These are phyloP conservation scores for Phrynosoma blainvillii DNA, from an alignment of 2,113 vertebrate species.

Conservation along the genomic window DNA sequence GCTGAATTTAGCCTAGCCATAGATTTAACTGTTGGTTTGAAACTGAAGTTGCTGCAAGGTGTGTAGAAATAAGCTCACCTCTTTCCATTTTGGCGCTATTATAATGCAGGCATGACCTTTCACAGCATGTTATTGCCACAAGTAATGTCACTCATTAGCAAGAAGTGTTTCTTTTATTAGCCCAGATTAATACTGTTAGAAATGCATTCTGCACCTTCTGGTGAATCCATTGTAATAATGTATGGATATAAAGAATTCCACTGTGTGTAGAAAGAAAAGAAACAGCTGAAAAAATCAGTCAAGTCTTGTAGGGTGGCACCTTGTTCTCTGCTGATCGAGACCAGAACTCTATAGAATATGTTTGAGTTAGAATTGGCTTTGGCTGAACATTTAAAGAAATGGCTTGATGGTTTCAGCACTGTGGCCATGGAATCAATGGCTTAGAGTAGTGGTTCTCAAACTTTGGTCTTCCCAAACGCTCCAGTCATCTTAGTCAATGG, in stretches of 20 bases:
- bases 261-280: background rate
- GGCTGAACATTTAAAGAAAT: too few species aligned
- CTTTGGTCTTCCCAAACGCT: background rate
- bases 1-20: constrained; percentile 60
- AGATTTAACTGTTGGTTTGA: constrained; percentile 63
- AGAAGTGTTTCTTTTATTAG: constrained; percentile 53
- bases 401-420: background rate
- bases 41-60: constrained; percentile 43
- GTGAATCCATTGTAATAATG: constrained; percentile 32
- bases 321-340: background rate
- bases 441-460: background rate
- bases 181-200: constrained; percentile 40
- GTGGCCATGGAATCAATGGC: too few species aligned
- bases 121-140: constrained; percentile 45
- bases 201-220: background rate
- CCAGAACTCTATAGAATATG: background rate
- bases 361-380: background rate
- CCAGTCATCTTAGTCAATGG: too few species aligned
- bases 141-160: constrained; percentile 43
- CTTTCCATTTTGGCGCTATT: constrained; percentile 47
- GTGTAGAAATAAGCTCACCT: constrained; percentile 48
- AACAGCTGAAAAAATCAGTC: background rate
- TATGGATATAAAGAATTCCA: background rate
- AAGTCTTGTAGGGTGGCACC: background rate
- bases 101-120: constrained; percentile 53